phyloP scores from a whole-genome alignment of 64 coral and sea anemone genomes.

The Dendronephthya gigantea region DNA sequence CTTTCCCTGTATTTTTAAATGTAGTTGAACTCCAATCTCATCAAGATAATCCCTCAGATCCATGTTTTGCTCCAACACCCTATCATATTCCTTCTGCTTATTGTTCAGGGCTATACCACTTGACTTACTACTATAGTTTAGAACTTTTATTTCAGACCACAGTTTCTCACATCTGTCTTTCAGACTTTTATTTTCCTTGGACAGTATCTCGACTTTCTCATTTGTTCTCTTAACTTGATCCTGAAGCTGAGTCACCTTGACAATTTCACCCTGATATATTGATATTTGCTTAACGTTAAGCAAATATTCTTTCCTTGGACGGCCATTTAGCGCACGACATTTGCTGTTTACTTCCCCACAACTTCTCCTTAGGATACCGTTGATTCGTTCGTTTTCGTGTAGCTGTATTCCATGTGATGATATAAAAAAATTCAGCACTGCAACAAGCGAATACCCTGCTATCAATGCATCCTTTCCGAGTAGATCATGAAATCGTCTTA shows the following conservation, averaged over 20 bases:
- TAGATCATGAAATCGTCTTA: neutral
- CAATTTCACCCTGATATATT: neutral
- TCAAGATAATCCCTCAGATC: neutral
- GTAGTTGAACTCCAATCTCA: neutral
- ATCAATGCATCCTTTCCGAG: neutral
- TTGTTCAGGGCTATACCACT: neutral
- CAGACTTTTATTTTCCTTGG: neutral
- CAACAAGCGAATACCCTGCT: neutral
- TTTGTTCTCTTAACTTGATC: neutral
- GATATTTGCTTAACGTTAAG: neutral
- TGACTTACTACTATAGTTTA: neutral
- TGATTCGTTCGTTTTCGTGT: neutral
- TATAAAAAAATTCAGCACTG: neutral
- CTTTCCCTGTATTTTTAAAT: conserved; percentile 1
- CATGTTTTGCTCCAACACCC: neutral
- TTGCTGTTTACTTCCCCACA: neutral
- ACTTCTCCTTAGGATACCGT: conserved; percentile 2
- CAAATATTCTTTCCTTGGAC: neutral
- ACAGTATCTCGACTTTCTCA: neutral
- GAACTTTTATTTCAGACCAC: neutral
- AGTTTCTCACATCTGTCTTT: neutral
- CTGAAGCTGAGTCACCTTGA: neutral
- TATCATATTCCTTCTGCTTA: neutral
- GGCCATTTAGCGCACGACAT: neutral
- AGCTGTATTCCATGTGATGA: neutral